A percentile compares a stretch with the other conserved stretches of the same genome.
Conservation (phyloP, 2,113 vertebrate species). For the Crotalus helleri region DNA sequence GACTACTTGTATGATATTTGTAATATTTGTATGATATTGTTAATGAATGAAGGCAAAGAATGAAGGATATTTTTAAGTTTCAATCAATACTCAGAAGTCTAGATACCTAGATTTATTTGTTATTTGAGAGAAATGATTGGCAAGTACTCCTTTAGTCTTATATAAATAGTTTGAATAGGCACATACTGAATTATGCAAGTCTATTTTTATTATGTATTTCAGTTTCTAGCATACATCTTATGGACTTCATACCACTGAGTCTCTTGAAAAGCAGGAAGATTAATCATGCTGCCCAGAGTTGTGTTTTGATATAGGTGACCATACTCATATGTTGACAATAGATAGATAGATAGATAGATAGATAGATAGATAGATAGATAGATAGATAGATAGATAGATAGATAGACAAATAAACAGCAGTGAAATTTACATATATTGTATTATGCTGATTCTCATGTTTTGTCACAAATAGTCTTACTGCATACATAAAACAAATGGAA, state of each 20-base stretch:
- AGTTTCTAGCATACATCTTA: neutral
- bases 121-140: neutral
- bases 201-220: neutral
- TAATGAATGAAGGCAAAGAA: neutral
- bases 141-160: neutral
- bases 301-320: neutral
- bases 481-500: neutral
- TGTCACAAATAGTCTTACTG: neutral
- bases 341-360: no score
- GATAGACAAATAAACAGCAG: no score
- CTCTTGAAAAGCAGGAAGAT: neutral
- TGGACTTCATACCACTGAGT: neutral
- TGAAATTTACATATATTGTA: neutral
- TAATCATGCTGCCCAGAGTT: neutral
- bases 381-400: no score
- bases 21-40: neutral
- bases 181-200: neutral
- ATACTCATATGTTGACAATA: neutral
- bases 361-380: no score
- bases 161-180: neutral
- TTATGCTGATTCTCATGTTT: neutral
- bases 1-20: neutral
- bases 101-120: conserved; percentile 15
- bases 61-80: neutral
- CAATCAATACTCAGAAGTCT: neutral